Base-by-base conservation (phyloP, 2,113 vertebrate genomes). In the Macaca mulatta region DNA sequence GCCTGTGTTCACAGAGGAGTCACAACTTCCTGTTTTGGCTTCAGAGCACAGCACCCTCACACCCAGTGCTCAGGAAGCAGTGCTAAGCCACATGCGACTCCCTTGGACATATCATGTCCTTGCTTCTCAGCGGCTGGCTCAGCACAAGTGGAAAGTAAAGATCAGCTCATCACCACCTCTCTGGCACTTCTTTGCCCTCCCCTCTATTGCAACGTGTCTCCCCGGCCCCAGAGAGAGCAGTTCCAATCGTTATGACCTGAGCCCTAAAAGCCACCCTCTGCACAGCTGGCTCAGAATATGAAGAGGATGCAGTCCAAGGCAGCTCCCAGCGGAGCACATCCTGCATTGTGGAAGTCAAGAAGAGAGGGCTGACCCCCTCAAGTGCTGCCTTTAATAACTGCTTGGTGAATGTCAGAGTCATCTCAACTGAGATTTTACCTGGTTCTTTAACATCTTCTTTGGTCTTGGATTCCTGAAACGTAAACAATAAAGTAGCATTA, bases 401-500 rank as follows among this genome's bases (percentile, higher is more conserved):
- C 9, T 48, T 45, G 7, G 11, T 57, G 27, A 94, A 84, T 50
- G 45, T 67, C 27, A 92, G 43, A 30, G 7, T 43, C n/a, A 12
- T 0, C 9, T 89, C 7, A 13, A n/a, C 12, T 61, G 90, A 78
- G 0, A 52, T 52, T 64, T 98, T 98, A 99, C 98, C 98, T 98
- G 96, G 55, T 87, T 61, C 75, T 52, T 89, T 43, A 78, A 77
- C 6, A 18, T 10, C 91, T 27, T 88, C 84, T 57, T 20, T 30
- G 43, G 79, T 52, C 78, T 87, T 61, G 25, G 79, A 88, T 96
- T 48, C 90, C 98, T 99, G 94, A 94, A 98, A 98, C 93, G 4
- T 96, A 98, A 98, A 98, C 2, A 50, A 95, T 27, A 98, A 85
- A 67, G 86, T 86, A 95, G 35, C 23, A 91, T 98, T 59, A 98